Evolutionary conservation across 2,888 invertebrate species (phyloP), one percentile per base, ranked within the genome.

Genomic region (Drosophila kokeensis): DNA sequence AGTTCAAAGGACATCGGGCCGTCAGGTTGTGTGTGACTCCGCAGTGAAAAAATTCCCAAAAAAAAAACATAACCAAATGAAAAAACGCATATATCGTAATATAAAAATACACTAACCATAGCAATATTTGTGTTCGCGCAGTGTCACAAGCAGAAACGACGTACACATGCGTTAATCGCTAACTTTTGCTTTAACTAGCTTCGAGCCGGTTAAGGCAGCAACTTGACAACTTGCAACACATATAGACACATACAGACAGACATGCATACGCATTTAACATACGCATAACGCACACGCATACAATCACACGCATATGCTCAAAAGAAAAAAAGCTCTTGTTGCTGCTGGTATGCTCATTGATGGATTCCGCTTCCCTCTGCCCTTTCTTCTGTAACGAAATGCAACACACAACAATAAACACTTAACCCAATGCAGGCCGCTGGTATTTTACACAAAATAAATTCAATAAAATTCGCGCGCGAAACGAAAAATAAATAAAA

Each of bases 1-100:
- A 92, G 91, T 92, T 86, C 79, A 90, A 92, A 91, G 89, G 85
- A 91, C 91, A 90, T 87, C 92, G 92, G 88, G 84, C 91, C 73
- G 92, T 85, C 83, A 91, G 91, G 92, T 92, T 91, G 92, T 92
- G 68, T 64, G 68, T 63, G 72, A 62, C 64, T 74, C 53, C 76
- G 80, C 63, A 60, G 68, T 73, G 52, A 65, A 66, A 60, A 40
- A 57, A 18, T 27, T 4, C 3, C 11, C 24, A 32, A 6, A n/a
- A 45, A 32, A 62, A 62, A 59, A 40, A 55, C 4, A 36, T n/a
- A 54, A 21, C 21, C 13, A 36, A 40, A 6, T 29, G 32, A 45
- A 24, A 15, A 15, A 13, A 13, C 36, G 30, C 10, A 48, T 48
- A 38, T 24, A 21, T 53, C 18, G 53, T 34, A 55, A 45, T 38